Conservation (phyloP, 2,113 vertebrate species). For the Serinus canaria region DNA sequence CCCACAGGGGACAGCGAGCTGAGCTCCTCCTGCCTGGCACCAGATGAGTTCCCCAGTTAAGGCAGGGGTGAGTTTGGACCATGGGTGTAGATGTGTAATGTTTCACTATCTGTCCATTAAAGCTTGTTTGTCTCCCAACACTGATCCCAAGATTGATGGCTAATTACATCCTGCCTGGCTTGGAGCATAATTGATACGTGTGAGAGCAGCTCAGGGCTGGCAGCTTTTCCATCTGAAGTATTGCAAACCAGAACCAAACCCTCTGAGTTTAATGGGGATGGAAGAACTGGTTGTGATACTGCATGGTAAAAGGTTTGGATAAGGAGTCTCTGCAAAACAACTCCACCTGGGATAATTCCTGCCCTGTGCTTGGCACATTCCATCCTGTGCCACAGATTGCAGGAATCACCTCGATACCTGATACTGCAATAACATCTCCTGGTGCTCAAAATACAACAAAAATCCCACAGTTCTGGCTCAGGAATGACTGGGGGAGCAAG, state of each 20-base stretch:
- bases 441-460: background rate
- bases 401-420: background rate
- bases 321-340: background rate
- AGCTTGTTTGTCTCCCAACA: slow-evolving; percentile 6
- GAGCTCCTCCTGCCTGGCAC: background rate
- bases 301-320: background rate
- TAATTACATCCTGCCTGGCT: slow-evolving; percentile 45
- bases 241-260: slow-evolving; percentile 42
- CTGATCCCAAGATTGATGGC: slow-evolving; percentile 13
- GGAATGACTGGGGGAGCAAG: background rate
- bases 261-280: background rate
- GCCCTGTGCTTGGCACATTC: background rate
- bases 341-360: background rate
- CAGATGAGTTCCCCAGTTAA: background rate
- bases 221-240: background rate
- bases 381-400: background rate
- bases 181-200: slow-evolving; percentile 6
- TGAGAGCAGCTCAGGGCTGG: background rate
- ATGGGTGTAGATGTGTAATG: background rate
- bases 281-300: slow-evolving; percentile 39
- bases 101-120: background rate
- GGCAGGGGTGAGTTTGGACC: background rate
- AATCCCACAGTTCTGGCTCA: background rate
- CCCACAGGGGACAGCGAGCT: background rate
- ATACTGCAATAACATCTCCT: background rate